These are phyloP conservation scores for Folsomia candida DNA, from an alignment of 2,888 invertebrate species.

Conservation along the genomic window DNA sequence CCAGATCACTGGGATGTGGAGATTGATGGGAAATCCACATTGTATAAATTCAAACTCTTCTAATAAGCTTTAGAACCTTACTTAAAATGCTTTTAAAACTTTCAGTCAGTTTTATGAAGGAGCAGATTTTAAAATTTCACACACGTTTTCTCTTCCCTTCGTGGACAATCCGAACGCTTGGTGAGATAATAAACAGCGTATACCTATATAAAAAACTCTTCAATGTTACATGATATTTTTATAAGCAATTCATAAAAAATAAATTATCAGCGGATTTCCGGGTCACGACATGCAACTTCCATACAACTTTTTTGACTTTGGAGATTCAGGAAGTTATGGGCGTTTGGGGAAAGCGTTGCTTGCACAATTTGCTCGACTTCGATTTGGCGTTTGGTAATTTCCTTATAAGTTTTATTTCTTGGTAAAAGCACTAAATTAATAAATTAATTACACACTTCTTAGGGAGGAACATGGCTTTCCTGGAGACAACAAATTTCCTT, in stretches of 20 bases:
- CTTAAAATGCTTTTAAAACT: conserved; percentile 1
- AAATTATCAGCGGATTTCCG: conserved; percentile 14
- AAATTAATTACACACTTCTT: too few relatives aligned
- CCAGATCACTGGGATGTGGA: conserved; percentile 40
- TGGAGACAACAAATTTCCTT: conserved; percentile 36
- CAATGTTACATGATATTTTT: too few relatives aligned
- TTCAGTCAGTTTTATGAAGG: conserved; percentile 32
- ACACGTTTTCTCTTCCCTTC: conserved; percentile 16
- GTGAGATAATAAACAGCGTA: too few relatives aligned
- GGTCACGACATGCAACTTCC: conserved; percentile 44
- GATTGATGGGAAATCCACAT: conserved; percentile 13
- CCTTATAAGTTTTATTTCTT: too few relatives aligned
- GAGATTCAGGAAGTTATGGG: conserved; percentile 31
- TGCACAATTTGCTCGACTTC: conserved; percentile 34
- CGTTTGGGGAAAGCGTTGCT: conserved; percentile 36
- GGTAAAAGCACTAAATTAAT: too few relatives aligned
- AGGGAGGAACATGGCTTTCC: conserved; percentile 39
- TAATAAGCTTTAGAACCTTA: too few relatives aligned
- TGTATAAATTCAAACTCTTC: conserved; percentile 12
- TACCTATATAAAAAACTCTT: too few relatives aligned
- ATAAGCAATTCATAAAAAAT: too few relatives aligned
- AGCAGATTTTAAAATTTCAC: conserved; percentile 35
- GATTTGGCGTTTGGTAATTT: too few relatives aligned
- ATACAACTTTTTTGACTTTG: conserved; percentile 28
- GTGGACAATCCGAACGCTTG: conserved; percentile 44